Evolutionary conservation across 2,797 vertebrate species (phyloP).

Genomic region (Brotula barbata): DNA sequence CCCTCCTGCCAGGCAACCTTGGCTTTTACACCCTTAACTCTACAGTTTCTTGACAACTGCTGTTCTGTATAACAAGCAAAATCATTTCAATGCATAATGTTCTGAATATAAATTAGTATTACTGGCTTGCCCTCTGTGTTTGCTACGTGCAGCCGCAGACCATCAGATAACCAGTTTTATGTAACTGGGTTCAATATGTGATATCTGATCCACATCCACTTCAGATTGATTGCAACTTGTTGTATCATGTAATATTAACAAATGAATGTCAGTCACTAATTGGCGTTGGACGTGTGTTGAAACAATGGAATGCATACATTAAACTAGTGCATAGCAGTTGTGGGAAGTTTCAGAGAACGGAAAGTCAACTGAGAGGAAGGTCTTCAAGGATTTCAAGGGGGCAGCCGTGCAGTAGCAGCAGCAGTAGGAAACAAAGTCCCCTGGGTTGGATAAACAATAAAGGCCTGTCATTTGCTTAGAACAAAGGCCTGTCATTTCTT

Average conservation of each 20-base stretch:
- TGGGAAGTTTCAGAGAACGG: slow-evolving; percentile 44
- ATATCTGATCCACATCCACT: neutral
- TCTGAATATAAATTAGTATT: neutral
- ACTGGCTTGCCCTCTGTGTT: slow-evolving; percentile 10
- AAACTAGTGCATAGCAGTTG: neutral
- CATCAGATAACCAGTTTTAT: no score
- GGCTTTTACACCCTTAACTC: neutral
- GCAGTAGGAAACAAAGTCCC: slow-evolving; percentile 43
- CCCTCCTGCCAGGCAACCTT: neutral
- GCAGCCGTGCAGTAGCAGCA: slow-evolving; percentile 31
- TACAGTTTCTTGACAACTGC: neutral
- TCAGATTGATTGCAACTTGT: neutral
- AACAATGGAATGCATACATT: slow-evolving; percentile 14
- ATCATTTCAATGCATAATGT: neutral
- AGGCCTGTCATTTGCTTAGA: slow-evolving; percentile 61
- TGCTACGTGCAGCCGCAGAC: neutral
- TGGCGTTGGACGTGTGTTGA: neutral
- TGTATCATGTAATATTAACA: neutral
- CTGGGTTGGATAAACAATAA: slow-evolving; percentile 65
- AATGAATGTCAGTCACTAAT: neutral
- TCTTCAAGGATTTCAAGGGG: slow-evolving; percentile 49
- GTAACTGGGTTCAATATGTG: neutral
- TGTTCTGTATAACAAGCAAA: neutral
- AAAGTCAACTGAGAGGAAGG: slow-evolving; percentile 35
- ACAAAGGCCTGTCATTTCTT: slow-evolving; percentile 70